These are phyloP conservation scores for Typhlichthys subterraneus DNA, from an alignment of 2,797 vertebrate species.

Conservation along the genomic window DNA sequence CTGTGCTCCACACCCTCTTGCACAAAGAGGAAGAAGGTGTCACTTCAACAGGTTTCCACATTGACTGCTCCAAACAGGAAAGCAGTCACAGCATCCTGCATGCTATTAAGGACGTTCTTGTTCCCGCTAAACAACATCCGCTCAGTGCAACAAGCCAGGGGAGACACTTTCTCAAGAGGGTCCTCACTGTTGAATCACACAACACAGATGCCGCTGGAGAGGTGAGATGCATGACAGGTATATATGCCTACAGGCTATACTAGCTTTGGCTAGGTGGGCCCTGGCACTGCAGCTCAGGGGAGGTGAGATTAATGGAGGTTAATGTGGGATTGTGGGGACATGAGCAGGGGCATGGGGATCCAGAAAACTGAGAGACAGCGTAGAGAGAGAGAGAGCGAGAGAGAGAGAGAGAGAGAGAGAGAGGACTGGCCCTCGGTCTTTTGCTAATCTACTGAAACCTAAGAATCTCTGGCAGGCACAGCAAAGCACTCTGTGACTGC, in stretches of 20 bases:
- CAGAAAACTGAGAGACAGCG: conserved; percentile 12
- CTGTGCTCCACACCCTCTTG: no score
- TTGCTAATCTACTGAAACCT: conserved; percentile 49
- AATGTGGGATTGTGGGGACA: conserved; percentile 41
- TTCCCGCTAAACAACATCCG: background rate
- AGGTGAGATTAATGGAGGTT: conserved; percentile 50
- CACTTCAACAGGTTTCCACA: background rate
- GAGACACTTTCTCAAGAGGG: background rate
- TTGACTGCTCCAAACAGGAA: background rate
- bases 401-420: conserved; percentile 16
- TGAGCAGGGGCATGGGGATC: conserved; percentile 43
- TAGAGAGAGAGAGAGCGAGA: background rate
- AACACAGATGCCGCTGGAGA: background rate
- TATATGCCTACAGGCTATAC: background rate
- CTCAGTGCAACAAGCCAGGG: background rate
- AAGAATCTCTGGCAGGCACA: conserved; percentile 19
- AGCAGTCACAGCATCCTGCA: background rate
- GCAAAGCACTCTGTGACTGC: conserved; percentile 16
- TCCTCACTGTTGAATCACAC: no score
- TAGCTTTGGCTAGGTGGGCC: conserved; percentile 18
- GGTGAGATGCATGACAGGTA: background rate
- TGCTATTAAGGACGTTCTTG: background rate
- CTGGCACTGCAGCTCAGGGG: conserved; percentile 6
- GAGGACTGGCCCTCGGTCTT: conserved; percentile 36
- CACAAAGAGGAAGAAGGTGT: no score